Evolutionary conservation across 2,797 vertebrate genomes (phyloP).

Genomic region (Amblyraja radiata): DNA sequence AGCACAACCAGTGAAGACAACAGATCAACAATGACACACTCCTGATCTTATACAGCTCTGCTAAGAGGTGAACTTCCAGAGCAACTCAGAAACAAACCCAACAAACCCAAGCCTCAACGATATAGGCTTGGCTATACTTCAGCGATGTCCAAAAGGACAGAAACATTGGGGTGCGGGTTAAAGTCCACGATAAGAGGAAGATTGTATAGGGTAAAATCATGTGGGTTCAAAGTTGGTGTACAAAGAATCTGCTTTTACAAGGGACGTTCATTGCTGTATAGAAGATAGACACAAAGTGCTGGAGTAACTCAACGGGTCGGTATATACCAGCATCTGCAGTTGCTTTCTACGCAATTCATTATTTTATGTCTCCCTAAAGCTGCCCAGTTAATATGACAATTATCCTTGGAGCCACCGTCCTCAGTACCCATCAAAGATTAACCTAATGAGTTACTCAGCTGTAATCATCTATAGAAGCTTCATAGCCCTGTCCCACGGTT

Average conservation of each 20-base stretch:
- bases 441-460: neutral
- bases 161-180: neutral
- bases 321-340: too few species aligned
- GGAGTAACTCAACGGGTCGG: too few species aligned
- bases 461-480: neutral
- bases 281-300: too few species aligned
- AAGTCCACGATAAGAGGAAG: neutral
- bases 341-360: neutral
- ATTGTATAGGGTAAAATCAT: neutral
- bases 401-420: neutral
- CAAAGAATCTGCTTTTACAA: neutral
- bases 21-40: neutral
- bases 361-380: neutral
- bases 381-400: neutral
- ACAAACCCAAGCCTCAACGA: neutral
- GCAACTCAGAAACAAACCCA: neutral
- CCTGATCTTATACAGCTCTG: neutral
- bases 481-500: too few species aligned
- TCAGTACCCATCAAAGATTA: neutral
- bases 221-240: neutral
- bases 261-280: neutral
- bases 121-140: neutral
- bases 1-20: neutral
- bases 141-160: neutral
- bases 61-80: neutral